Conservation (phyloP, 2,888 invertebrate species). For the Trichogramma dendrolimi region DNA sequence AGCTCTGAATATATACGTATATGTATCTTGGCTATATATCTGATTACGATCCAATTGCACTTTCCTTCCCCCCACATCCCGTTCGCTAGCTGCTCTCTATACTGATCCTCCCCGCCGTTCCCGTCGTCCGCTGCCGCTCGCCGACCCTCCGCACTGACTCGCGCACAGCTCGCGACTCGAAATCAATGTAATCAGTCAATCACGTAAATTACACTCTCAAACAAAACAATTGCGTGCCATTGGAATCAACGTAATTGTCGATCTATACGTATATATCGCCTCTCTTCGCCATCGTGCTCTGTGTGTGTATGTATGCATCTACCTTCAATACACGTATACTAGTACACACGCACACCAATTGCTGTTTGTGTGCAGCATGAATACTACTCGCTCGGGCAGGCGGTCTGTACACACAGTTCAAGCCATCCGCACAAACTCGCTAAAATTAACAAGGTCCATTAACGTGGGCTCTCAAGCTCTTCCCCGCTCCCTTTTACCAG, state of each 20-base stretch:
- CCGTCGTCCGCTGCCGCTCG: no score
- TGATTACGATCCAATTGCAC: constrained; percentile 27
- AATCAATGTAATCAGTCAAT: constrained; percentile 29
- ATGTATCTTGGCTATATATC: neutral
- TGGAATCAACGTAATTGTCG: constrained; percentile 27
- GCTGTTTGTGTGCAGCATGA: no score
- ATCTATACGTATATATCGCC: neutral
- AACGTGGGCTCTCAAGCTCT: constrained; percentile 8
- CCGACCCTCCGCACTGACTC: neutral
- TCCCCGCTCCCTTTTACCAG: no score
- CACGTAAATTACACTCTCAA: constrained; percentile 25
- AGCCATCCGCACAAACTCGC: constrained; percentile 15
- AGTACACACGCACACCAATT: no score
- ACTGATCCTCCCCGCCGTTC: no score
- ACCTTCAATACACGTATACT: no score
- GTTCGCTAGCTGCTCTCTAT: no score
- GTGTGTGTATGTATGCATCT: no score
- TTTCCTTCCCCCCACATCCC: no score
- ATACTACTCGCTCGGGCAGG: no score
- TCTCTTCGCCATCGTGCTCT: no score
- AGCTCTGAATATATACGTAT: no score
- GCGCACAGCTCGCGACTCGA: neutral
- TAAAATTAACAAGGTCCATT: constrained; percentile 29
- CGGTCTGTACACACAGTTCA: neutral
- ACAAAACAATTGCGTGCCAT: constrained; percentile 23